These are phyloP conservation scores for Anhinga anhinga DNA, from an alignment of 2,113 vertebrate species.

Conservation along the genomic window DNA sequence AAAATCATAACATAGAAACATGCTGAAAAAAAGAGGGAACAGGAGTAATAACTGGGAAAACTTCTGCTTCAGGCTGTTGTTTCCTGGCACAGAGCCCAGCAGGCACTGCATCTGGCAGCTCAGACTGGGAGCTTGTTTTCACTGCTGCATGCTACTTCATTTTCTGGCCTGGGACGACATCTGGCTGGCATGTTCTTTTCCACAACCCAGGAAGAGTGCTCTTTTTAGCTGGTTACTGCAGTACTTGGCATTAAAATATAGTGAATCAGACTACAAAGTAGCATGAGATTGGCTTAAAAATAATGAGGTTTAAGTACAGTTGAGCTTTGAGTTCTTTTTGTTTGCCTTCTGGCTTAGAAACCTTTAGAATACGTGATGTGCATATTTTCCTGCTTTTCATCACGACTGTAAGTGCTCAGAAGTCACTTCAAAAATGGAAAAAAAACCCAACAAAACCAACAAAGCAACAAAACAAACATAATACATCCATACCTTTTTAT, in stretches of 20 bases:
- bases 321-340: not conserved
- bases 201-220: not conserved
- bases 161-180: slow-evolving; percentile 47
- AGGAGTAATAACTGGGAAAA: not conserved
- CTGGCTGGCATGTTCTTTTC: slow-evolving; percentile 32
- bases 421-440: not conserved
- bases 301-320: not conserved
- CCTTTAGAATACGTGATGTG: not conserved
- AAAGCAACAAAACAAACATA: not conserved
- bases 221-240: not conserved
- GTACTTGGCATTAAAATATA: not conserved
- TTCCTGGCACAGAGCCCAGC: not conserved
- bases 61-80: not conserved
- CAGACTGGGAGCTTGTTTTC: not conserved
- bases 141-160: not conserved
- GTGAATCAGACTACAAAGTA: not conserved
- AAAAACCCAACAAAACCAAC: not conserved
- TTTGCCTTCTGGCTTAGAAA: not conserved
- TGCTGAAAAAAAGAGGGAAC: not conserved
- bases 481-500: not conserved
- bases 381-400: not conserved
- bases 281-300: not conserved
- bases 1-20: not conserved
- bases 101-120: not conserved
- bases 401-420: not conserved